Evolutionary conservation across 2,888 invertebrate genomes (phyloP).

Genomic region (Zhengitettix transpicula): DNA sequence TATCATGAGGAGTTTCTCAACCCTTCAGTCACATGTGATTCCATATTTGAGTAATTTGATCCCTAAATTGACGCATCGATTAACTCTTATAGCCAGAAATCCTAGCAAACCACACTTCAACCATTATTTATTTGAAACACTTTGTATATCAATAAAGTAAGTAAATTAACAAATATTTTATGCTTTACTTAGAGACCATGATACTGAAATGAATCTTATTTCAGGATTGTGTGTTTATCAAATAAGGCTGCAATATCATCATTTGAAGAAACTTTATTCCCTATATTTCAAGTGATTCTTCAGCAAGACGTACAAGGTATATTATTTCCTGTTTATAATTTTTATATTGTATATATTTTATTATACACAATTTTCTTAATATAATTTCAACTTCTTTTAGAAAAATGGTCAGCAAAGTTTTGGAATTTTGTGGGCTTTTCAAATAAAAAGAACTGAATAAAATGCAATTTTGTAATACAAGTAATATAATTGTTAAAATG

Average conservation of each 20-base stretch:
- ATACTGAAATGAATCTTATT: slow-evolving; percentile 14
- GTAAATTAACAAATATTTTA: slow-evolving; percentile 15
- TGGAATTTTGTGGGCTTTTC: too few species aligned
- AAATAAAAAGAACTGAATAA: too few species aligned
- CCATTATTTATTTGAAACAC: slow-evolving; percentile 92
- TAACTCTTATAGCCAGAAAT: slow-evolving; percentile 74
- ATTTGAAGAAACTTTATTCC: slow-evolving; percentile 86
- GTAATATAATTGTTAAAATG: too few species aligned
- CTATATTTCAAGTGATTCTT: slow-evolving; percentile 86
- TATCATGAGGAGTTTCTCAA: slow-evolving; percentile 74
- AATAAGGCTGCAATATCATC: slow-evolving; percentile 64
- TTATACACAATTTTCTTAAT: too few species aligned
- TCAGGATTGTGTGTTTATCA: slow-evolving; percentile 66
- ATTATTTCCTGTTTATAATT: neutral
- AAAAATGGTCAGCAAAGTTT: too few species aligned
- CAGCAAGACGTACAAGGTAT: slow-evolving; percentile 83
- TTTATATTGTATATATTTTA: too few species aligned
- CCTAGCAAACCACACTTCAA: slow-evolving; percentile 95
- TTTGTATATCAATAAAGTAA: slow-evolving; percentile 76
- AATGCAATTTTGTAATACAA: too few species aligned
- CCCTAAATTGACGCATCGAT: slow-evolving; percentile 68
- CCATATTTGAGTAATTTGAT: slow-evolving; percentile 66
- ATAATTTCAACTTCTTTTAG: too few species aligned
- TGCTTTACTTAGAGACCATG: neutral
- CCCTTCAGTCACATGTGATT: slow-evolving; percentile 63